Evolutionary conservation across 64 coral and sea anemone species (phyloP).

Genomic region (Catalaphyllia jardinei): DNA sequence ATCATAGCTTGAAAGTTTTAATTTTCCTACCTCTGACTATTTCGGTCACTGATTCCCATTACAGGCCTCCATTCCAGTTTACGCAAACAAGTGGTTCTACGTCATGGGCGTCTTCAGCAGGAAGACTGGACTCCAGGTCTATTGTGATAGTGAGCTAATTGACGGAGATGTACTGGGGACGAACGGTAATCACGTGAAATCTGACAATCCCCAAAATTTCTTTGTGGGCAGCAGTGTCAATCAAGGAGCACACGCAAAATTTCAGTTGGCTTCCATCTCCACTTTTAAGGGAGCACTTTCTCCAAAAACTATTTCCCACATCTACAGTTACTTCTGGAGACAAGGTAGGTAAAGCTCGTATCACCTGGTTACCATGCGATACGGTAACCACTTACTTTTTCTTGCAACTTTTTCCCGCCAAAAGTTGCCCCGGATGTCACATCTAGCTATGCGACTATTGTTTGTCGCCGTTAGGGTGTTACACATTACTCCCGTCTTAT

Average conservation of each 20-base stretch:
- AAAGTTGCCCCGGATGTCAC: too few relatives aligned
- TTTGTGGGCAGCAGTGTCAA: conserved; percentile 52
- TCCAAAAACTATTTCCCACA: conserved; percentile 22
- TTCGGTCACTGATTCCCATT: neutral
- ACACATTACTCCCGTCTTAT: too few relatives aligned
- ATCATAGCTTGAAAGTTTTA: too few relatives aligned
- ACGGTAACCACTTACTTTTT: too few relatives aligned
- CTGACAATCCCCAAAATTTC: conserved; percentile 16
- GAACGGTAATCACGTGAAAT: neutral
- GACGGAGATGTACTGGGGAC: conserved; percentile 26
- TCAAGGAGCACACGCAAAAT: neutral
- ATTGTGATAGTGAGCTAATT: conserved; percentile 30
- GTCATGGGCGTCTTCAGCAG: conserved; percentile 45
- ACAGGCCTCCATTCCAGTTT: conserved; percentile 40
- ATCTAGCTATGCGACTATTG: too few relatives aligned
- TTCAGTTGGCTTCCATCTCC: conserved; percentile 40
- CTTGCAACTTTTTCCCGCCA: too few relatives aligned
- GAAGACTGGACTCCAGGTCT: conserved; percentile 47
- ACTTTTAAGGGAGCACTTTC: conserved; percentile 34
- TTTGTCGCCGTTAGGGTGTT: too few relatives aligned
- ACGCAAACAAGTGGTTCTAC: conserved; percentile 55
- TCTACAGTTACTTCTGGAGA: conserved; percentile 62
- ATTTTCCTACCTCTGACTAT: too few relatives aligned
- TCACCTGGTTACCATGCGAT: too few relatives aligned
- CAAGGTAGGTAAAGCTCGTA: conserved; percentile 14